phyloP scores from a whole-genome alignment of 2,113 vertebrate species.

The Silurus meridionalis region DNA sequence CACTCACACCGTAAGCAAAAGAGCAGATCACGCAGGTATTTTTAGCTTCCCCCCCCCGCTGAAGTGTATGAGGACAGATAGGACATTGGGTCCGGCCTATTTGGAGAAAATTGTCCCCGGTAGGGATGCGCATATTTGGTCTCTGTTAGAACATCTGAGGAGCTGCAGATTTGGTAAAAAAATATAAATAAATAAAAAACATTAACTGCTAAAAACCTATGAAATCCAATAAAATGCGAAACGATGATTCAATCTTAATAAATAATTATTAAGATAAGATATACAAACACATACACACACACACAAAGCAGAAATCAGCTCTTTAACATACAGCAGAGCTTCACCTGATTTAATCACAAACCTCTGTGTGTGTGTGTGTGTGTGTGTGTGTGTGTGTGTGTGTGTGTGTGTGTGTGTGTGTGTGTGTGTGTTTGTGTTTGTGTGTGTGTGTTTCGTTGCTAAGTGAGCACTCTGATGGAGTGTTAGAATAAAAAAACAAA shows the following conservation, averaged over 20 bases:
- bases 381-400: neutral
- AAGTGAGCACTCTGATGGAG: neutral
- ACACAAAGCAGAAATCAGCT: neutral
- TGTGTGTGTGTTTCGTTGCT: neutral
- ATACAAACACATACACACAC: neutral
- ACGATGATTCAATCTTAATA: neutral
- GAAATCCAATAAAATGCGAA: neutral
- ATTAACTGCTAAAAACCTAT: neutral
- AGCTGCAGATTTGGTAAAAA: neutral
- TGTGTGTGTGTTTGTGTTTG: neutral
- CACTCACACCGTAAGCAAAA: neutral
- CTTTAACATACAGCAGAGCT: neutral
- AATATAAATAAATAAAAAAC: neutral
- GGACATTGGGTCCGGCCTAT: neutral
- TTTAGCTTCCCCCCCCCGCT: neutral
- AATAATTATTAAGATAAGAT: no score
- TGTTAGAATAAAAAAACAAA: neutral
- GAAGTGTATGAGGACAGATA: conserved; percentile 11
- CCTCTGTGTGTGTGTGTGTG: neutral
- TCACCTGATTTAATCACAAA: neutral
- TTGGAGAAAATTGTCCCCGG: neutral
- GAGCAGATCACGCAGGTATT: neutral
- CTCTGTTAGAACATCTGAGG: neutral
- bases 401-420: neutral
- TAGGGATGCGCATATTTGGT: neutral